phyloP scores from a whole-genome alignment of 2,797 vertebrate genomes.

The Mus minutoides region DNA sequence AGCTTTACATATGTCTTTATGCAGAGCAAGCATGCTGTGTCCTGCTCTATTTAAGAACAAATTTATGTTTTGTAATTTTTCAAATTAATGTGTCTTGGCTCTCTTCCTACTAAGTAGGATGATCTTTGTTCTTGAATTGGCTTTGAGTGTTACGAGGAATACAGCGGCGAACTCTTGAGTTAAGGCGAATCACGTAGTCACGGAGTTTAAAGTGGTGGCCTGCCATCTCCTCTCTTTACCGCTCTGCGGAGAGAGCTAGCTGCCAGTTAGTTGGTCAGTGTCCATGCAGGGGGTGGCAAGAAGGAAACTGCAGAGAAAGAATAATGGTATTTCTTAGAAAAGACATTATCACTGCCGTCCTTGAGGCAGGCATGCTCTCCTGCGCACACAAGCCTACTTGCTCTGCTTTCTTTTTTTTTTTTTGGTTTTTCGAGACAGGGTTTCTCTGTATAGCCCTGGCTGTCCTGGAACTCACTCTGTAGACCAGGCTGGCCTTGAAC shows the following conservation, averaged over 20 bases:
- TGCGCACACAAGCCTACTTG: not conserved
- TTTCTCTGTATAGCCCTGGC: too few relatives aligned
- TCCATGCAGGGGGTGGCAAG: not conserved
- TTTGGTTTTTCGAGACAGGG: too few relatives aligned
- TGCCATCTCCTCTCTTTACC: not conserved
- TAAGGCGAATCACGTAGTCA: not conserved
- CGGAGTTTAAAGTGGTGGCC: not conserved
- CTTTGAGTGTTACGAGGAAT: not conserved
- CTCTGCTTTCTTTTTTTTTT: not conserved
- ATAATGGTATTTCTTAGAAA: not conserved
- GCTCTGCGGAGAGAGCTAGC: not conserved
- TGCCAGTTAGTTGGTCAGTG: rapidly evolving
- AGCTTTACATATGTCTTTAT: not conserved
- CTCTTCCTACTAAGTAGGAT: not conserved
- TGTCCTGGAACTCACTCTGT: too few relatives aligned
- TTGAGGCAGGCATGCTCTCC: not conserved
- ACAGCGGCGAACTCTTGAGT: not conserved
- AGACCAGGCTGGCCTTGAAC: too few relatives aligned
- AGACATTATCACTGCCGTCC: not conserved
- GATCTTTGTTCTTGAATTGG: not conserved
- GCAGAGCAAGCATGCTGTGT: not conserved
- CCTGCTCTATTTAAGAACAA: not conserved
- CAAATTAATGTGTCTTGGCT: not conserved
- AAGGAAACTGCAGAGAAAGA: not conserved
- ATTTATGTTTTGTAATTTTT: not conserved